Base-by-base conservation (phyloP, 2,888 invertebrate genomes). In the Cephus nigrinus region DNA sequence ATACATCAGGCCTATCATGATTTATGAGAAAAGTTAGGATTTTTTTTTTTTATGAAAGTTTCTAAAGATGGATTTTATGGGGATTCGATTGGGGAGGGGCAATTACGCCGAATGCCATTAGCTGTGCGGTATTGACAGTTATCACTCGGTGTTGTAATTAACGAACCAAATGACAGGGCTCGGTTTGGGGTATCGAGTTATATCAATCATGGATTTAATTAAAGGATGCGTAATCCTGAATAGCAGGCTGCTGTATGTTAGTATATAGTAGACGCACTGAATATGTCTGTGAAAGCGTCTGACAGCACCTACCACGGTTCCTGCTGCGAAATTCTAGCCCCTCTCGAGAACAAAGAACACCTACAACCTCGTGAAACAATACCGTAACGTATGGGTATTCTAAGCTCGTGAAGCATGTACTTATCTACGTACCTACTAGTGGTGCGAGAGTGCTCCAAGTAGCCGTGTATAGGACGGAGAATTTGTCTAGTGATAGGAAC, bases 121-220 rank as follows among this genome's bases (percentile, higher is more conserved):
- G 82, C 81, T 82, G 79, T 81, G 80, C 76, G 80, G 74, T 80
- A 83, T 85, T 81, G 79, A 79, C 76, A 77, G 77, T 84, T 82
- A 85, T 81, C n/a, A 32, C 31, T 55, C 76, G 74, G 83, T 82
- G 85, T 84, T 86, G 83, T 87, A 85, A 86, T 87, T 83, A 86
- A 79, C 79, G 79, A 78, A 75, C 78, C 80, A 84, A 82, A 87
- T 87, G 84, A 87, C 84, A 86, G 84, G 82, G 76, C 79, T 76
- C 79, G 81, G 80, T 84, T 85, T 84, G 80, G 80, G 76, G 80
- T 83, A 79, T 83, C 80, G 84, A 82, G 82, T 84, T 83, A 80
- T 80, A 84, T 84, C 84, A 82, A 80, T 77, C 81, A 81, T 78
- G 80, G 82, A 83, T 84, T 84, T 86, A 87, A 87, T 87, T 86